These are phyloP conservation scores for Meleagris gallopavo DNA, from an alignment of 2,113 vertebrate species.

Conservation along the genomic window DNA sequence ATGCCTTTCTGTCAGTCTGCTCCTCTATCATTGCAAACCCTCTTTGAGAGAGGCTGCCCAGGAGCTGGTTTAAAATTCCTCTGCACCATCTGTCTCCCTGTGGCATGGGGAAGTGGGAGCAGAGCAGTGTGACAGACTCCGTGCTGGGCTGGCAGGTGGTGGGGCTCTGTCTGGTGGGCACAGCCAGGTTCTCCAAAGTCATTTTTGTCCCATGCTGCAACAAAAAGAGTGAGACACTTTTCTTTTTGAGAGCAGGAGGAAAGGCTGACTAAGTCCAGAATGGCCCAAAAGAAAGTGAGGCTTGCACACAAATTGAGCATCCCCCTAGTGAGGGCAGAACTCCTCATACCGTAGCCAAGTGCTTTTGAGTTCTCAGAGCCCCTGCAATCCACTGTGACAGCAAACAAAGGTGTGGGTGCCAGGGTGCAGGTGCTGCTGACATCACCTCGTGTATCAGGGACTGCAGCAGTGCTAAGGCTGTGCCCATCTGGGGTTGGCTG, in stretches of 20 bases:
- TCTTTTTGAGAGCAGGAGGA: not conserved
- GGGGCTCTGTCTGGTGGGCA: not conserved
- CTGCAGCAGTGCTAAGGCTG: not conserved
- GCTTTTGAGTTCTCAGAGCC: not conserved
- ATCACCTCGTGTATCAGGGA: accelerated
- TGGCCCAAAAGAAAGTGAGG: not conserved
- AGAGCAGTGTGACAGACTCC: not conserved
- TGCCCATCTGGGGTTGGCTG: not conserved
- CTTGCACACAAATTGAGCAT: not conserved
- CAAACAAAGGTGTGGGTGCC: not conserved
- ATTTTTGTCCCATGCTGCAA: not conserved
- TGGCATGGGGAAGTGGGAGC: not conserved
- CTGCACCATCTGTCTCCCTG: not conserved
- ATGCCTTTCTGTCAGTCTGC: not conserved
- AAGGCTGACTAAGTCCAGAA: not conserved
- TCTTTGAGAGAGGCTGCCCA: accelerated
- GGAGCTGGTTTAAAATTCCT: not conserved
- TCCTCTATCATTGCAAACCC: not conserved
- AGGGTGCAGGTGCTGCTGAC: not conserved
- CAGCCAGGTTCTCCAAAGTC: not conserved
- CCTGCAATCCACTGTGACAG: not conserved
- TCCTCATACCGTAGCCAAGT: not conserved
- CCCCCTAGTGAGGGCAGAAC: not conserved
- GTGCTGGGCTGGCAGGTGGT: not conserved
- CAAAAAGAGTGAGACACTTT: not conserved